Base-by-base conservation (phyloP, 1,140 invertebrate genomes). In the Mactra quadrangularis region DNA sequence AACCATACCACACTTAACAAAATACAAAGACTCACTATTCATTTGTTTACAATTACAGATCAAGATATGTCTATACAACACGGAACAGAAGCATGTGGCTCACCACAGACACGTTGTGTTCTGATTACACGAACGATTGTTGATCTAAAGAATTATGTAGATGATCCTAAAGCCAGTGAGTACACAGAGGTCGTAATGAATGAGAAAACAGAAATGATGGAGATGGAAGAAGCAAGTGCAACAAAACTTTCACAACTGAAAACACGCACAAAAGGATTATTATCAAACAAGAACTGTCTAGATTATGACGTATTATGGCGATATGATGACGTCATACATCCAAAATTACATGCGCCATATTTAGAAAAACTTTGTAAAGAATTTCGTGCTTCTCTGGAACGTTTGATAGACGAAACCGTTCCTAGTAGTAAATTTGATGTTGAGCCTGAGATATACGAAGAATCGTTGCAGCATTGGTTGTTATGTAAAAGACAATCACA, bases 141-240 rank as follows among this genome's bases (percentile, higher is more conserved):
- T 52, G 92, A 92, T 68, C 84, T 92, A 9, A 89, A 89, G 25
- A 92, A 92, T 82, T 92, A 92, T 85, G 78, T 89, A 0, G 81
- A 87, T 19, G 86, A 90, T 27, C 71, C 85, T 2, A 72, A 82
- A 38, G 85, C 91, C 0, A 17, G 77, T 15, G 78, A 68, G 29
- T 92, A 91, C 60, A 76, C 87, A 19, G 91, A 92, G 41, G 53
- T 92, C 31, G 55, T 53, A 0, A 87, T 81, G 64, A 89, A 90
- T 81, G 87, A 89, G 13, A 88, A 81, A 47, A 78, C 60, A 27
- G 90, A 90, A 50, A 60, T 83, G 11, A 41, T 79, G n/a, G 85
- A 91, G 77, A 60, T 89, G 11, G 89, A 90, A 66, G 50, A 47
- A 19, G 86, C 85, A 22, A 59, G 81, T 22, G 22, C 84, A 45